Evolutionary conservation across 2,888 invertebrate species (phyloP).

Genomic region (Drosophila siamana): DNA sequence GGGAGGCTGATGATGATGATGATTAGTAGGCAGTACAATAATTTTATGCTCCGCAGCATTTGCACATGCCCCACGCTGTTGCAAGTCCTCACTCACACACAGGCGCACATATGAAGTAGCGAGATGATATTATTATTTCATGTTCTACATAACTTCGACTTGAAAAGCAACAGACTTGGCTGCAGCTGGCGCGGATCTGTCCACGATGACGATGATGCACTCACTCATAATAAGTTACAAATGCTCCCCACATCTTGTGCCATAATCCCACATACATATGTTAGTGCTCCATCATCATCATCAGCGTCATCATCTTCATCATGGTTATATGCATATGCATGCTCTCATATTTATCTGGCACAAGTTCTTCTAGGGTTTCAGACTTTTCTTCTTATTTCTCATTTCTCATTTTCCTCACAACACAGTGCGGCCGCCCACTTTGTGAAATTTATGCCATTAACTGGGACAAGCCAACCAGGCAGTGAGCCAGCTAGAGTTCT

Average conservation of each 20-base stretch:
- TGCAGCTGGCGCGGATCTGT: slow-evolving; percentile 35
- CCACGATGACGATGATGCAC: slow-evolving; percentile 33
- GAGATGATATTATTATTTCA: slow-evolving; percentile 54
- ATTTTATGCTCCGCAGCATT: slow-evolving; percentile 58
- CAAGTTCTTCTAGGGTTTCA: slow-evolving; percentile 45
- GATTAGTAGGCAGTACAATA: slow-evolving; percentile 39
- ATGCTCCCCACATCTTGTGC: slow-evolving; percentile 11
- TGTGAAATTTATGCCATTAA: slow-evolving; percentile 51
- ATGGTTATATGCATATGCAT: slow-evolving; percentile 26
- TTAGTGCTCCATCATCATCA: slow-evolving; percentile 12
- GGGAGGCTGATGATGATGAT: slow-evolving; percentile 13
- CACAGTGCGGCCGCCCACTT: slow-evolving; percentile 44
- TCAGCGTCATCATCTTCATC: slow-evolving; percentile 1
- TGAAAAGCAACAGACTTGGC: slow-evolving; percentile 13
- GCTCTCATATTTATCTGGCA: slow-evolving; percentile 43
- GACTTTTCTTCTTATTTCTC: slow-evolving; percentile 10
- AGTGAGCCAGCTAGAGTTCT: not conserved
- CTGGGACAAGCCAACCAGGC: slow-evolving; percentile 31
- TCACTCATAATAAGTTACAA: slow-evolving; percentile 30
- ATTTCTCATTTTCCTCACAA: slow-evolving; percentile 19
- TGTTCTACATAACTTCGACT: slow-evolving; percentile 53
- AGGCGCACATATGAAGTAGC: too few relatives aligned
- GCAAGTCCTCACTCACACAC: slow-evolving; percentile 12
- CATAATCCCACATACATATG: slow-evolving; percentile 29
- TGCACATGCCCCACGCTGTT: slow-evolving; percentile 27